Base-by-base conservation (phyloP, 1,140 invertebrate species). In the Mya arenaria region DNA sequence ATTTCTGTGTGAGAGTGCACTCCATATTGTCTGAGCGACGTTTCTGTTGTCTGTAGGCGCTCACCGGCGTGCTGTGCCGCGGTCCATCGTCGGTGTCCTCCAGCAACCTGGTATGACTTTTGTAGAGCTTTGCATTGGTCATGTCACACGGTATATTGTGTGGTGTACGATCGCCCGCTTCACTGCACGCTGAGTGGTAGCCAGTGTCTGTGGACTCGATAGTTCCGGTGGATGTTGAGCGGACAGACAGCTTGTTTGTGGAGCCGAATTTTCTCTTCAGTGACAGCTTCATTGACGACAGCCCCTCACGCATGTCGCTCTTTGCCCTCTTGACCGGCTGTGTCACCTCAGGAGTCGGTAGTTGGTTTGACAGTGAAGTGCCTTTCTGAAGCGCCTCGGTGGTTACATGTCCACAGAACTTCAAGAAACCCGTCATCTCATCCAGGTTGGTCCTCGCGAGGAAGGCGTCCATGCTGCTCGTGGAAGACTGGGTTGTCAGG, bases 401-500 rank as follows among this genome's bases (percentile, higher is more conserved):
- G 19, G 75, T 56, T 19, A 78, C 75, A 15, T 68, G 60, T 34
- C 75, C 62, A 56, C 75, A 78, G 48, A 78, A 78, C 17, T 5
- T 65, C 1, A 78, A 48, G 56, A 78, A 78, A n/a, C 34, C 39
- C 19, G 62, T 63, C 75, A 78, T 78, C 30, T 78, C 62, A 34
- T 78, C 44, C 39, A 78, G 30, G 25, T 78, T 63, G 17, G 75
- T 34, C 28, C 68, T 78, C 19, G 75, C 75, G 4, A 78, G 41
- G 75, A 78, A 78, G 48, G 63, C 75, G 48, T 78, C 75, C 75
- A 78, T 78, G 52, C 75, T 78, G 63, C 68, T 68, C 1, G 60
- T 41, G 25, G 75, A 78, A 8, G 75, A 60, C n/a, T 78, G 28
- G 34, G 62, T 37, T 4, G 44, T 68, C 30, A 78, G n/a, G 19